Percentiles rank a stretch among this genome's conserved stretches.
Conservation (phyloP, 2,113 vertebrate species). For the Sardina pilchardus region DNA sequence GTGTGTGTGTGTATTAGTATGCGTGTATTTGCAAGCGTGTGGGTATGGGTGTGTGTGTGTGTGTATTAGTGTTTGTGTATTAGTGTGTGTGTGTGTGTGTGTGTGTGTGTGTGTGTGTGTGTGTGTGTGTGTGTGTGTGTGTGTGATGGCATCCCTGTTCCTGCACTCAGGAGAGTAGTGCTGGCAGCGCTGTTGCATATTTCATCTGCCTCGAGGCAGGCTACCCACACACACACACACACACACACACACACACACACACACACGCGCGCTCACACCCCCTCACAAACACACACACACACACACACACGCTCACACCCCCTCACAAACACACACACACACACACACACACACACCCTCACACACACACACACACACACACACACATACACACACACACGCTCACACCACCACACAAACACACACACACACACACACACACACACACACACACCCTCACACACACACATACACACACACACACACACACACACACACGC, state of each 20-base stretch:
- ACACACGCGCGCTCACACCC: background rate
- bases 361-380: background rate
- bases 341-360: background rate
- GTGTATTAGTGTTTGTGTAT: background rate
- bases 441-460: background rate
- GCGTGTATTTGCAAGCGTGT: background rate
- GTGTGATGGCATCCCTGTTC: background rate
- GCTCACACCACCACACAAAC: background rate
- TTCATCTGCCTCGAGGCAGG: background rate
- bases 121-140: background rate
- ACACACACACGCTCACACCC: no score
- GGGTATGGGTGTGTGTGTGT: background rate
- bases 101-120: slow-evolving; percentile 2
- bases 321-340: no score
- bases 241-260: background rate
- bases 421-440: background rate
- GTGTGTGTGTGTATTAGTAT: no score
- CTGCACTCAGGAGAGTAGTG: background rate
- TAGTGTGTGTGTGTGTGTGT: background rate
- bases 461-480: background rate
- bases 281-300: background rate
- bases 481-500: background rate
- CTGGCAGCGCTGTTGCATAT: slow-evolving; percentile 2
- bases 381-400: background rate
- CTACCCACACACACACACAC: background rate